Conservation (phyloP, 2,888 invertebrate genomes). For the Pherbina coryleti region DNA sequence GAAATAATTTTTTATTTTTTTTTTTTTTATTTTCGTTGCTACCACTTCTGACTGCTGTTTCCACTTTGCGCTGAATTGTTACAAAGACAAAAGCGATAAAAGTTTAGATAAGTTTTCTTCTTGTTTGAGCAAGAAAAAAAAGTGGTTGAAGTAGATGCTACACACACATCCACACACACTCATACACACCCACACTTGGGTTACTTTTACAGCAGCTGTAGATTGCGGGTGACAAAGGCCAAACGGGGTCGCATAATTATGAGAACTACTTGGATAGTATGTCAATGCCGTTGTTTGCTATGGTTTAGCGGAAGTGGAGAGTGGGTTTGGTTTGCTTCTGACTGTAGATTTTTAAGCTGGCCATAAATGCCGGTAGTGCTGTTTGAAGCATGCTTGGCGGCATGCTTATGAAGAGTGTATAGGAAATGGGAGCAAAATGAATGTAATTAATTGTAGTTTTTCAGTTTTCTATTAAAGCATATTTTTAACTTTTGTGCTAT, state of each 20-base stretch:
- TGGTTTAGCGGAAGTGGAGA: background rate
- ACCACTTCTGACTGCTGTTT: too few relatives aligned
- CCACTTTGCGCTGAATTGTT: background rate
- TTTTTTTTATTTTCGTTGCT: too few relatives aligned
- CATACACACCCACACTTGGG: too few relatives aligned
- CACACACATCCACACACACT: too few relatives aligned
- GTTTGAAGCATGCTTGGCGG: background rate
- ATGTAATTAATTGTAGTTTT: slow-evolving; percentile 36
- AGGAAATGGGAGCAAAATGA: slow-evolving; percentile 18
- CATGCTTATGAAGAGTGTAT: background rate
- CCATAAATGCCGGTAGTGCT: too few relatives aligned
- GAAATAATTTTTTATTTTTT: background rate
- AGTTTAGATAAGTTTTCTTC: background rate
- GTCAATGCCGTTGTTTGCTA: slow-evolving; percentile 37
- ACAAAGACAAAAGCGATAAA: slow-evolving; percentile 11
- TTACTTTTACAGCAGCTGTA: background rate
- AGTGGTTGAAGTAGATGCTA: background rate
- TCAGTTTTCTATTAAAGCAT: background rate
- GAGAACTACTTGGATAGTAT: slow-evolving; percentile 29
- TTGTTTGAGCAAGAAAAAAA: background rate
- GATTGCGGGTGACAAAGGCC: background rate
- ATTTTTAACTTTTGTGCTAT: too few relatives aligned
- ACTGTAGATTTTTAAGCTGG: too few relatives aligned
- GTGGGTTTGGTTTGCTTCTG: background rate
- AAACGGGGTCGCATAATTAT: background rate